A percentile compares a stretch with the other conserved stretches of the same genome.
These are phyloP conservation scores for Tupaia chinensis DNA, from an alignment of 2,113 vertebrate genomes.

Conservation along the genomic window DNA sequence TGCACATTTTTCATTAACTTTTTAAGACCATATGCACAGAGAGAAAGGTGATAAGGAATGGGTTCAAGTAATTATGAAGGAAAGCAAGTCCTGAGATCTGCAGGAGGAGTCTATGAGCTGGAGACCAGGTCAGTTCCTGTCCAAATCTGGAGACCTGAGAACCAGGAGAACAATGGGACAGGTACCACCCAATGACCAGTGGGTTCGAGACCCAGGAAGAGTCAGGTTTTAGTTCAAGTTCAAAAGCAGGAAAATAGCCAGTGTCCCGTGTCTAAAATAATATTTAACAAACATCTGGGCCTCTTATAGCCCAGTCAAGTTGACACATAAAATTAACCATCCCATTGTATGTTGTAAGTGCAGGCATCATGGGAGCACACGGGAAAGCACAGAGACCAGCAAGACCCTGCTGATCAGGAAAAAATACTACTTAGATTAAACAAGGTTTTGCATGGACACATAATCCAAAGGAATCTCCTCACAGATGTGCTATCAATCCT, in stretches of 20 bases:
- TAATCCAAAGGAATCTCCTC: background rate
- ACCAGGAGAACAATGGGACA: background rate
- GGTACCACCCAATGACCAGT: background rate
- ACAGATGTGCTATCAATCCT: background rate
- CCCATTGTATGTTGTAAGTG: background rate
- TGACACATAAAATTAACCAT: background rate
- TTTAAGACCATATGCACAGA: no score
- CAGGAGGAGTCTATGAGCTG: background rate
- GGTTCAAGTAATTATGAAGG: background rate
- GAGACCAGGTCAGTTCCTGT: background rate
- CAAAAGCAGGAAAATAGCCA: background rate
- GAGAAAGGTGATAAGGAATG: background rate
- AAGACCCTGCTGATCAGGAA: background rate
- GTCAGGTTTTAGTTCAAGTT: background rate
- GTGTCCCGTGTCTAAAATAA: no score
- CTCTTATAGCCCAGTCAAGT: background rate
- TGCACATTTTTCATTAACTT: no score
- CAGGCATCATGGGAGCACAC: accelerated
- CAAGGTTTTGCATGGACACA: background rate
- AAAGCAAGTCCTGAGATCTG: background rate
- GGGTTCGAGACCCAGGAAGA: background rate
- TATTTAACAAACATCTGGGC: background rate
- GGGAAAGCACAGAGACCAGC: background rate
- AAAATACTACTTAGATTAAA: background rate
- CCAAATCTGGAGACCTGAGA: background rate